Percentiles rank a stretch among this genome's conserved stretches.
phyloP scores from a whole-genome alignment of 2,797 vertebrate species.

The Manis crassicaudata region DNA sequence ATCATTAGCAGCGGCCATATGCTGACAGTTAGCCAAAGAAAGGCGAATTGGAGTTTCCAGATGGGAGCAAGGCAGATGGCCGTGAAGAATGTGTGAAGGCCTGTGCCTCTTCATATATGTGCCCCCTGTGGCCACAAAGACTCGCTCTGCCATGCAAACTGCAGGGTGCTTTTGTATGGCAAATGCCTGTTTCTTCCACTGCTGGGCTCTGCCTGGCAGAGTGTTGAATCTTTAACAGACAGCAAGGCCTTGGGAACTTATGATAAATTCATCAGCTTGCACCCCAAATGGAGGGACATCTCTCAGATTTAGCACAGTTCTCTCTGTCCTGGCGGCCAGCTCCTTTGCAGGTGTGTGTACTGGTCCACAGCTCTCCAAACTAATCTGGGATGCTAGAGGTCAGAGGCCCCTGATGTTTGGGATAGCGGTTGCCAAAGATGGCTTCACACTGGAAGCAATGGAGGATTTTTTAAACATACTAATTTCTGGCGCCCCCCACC shows the following conservation, averaged over 20 bases:
- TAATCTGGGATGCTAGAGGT: background rate
- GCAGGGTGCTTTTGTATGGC: background rate
- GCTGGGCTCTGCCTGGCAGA: slow-evolving; percentile 8
- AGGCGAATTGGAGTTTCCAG: slow-evolving; percentile 10
- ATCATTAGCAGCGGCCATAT: slow-evolving; percentile 74
- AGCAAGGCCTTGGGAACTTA: background rate
- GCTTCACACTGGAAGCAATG: background rate
- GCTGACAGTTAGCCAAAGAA: slow-evolving; percentile 58
- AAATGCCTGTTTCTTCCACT: slow-evolving; percentile 47
- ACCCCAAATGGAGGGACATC: background rate
- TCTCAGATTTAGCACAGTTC: background rate
- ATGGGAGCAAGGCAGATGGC: slow-evolving; percentile 32
- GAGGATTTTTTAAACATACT: background rate
- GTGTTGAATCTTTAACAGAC: background rate
- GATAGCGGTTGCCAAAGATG: background rate
- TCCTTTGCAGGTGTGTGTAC: background rate
- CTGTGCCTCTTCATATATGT: slow-evolving; percentile 9
- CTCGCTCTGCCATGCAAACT: background rate
- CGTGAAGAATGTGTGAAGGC: background rate
- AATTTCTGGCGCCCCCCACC: background rate
- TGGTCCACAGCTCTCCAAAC: background rate
- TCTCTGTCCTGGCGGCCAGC: background rate
- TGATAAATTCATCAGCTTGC: background rate
- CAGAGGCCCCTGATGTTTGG: background rate
- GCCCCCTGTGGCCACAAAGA: background rate